Evolutionary conservation across 2,797 vertebrate species (phyloP).

Genomic region (Monodelphis domestica): DNA sequence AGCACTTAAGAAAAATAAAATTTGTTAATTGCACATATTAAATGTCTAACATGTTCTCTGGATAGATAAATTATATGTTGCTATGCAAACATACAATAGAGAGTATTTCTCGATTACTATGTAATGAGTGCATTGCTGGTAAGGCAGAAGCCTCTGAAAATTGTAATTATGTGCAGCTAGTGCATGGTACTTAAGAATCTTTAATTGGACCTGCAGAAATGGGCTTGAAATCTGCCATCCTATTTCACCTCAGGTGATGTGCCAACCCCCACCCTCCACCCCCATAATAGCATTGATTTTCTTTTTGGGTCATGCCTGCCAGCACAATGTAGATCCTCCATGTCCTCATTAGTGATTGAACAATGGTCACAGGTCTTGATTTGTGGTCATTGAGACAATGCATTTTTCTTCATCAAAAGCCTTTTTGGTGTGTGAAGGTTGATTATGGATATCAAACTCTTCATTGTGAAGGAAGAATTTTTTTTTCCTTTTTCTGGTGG

Average conservation of each 20-base stretch:
- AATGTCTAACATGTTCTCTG: slow-evolving; percentile 69
- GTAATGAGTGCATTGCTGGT: slow-evolving; percentile 52
- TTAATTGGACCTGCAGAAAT: slow-evolving; percentile 52
- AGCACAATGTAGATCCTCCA: background rate
- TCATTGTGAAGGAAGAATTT: slow-evolving; percentile 9
- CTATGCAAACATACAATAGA: slow-evolving; percentile 70
- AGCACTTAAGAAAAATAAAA: slow-evolving; percentile 71
- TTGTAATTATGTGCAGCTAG: slow-evolving; percentile 45
- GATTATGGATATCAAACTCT: slow-evolving; percentile 19
- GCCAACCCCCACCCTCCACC: background rate
- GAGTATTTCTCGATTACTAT: slow-evolving; percentile 70
- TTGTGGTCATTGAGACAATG: background rate
- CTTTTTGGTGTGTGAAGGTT: background rate
- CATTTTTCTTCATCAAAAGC: background rate
- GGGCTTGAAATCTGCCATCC: slow-evolving; percentile 30
- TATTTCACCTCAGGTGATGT: background rate
- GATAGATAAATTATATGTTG: slow-evolving; percentile 74
- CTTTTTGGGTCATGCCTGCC: slow-evolving; percentile 13
- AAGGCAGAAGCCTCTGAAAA: slow-evolving; percentile 59
- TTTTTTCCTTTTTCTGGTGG: background rate
- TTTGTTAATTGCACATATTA: slow-evolving; percentile 76
- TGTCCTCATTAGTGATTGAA: slow-evolving; percentile 13
- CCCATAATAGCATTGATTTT: slow-evolving; percentile 12
- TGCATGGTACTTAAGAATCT: slow-evolving; percentile 39
- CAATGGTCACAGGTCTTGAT: slow-evolving; percentile 14